Evolutionary conservation across 2,888 invertebrate genomes (phyloP).

Genomic region (Tetrapedia diversipes): DNA sequence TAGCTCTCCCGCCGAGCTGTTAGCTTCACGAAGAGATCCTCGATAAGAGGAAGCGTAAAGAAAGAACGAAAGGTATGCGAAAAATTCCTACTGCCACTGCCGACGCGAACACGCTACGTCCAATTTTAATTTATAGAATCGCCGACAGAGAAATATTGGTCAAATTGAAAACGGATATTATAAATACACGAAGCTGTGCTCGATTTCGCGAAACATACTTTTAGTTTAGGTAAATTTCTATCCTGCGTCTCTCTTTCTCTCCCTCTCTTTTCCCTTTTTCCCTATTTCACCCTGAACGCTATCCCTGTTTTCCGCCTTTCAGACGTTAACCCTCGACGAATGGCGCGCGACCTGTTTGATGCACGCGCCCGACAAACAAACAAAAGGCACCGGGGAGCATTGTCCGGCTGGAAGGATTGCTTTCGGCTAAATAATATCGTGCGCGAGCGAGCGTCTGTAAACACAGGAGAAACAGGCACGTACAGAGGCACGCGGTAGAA

Average conservation of each 20-base stretch:
- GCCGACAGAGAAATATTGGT: neutral
- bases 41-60: neutral
- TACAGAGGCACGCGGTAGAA: neutral
- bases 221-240: neutral
- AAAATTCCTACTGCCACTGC: too few species aligned
- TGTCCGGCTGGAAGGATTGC: slow-evolving; percentile 11
- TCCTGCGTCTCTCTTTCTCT: neutral
- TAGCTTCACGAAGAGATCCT: neutral
- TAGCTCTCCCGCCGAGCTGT: neutral
- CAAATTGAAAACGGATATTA: neutral
- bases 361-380: neutral
- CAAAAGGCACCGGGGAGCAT: slow-evolving; percentile 19
- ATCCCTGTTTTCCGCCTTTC: neutral
- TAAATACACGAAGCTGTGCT: slow-evolving; percentile 8
- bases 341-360: neutral
- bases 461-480: too few species aligned
- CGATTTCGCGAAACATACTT: neutral
- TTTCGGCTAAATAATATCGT: slow-evolving; percentile 39
- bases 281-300: neutral
- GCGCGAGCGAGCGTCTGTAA: neutral
- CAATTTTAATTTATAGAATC: too few species aligned
- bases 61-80: neutral
- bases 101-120: too few species aligned
- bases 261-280: neutral
- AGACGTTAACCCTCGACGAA: neutral